Evolutionary conservation across 2,797 vertebrate genomes (phyloP).

Genomic region (Monodelphis domestica): DNA sequence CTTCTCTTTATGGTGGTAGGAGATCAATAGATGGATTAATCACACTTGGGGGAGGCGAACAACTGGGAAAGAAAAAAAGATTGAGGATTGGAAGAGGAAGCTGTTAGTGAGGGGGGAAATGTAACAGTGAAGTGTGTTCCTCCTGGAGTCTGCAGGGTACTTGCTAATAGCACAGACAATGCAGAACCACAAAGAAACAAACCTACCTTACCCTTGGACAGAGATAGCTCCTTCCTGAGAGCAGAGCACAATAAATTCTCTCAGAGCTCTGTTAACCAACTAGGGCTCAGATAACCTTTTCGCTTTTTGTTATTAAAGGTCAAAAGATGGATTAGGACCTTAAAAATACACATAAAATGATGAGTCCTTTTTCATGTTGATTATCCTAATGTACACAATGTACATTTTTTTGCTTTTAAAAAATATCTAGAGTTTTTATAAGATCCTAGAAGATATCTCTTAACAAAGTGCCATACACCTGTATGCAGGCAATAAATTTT

Average conservation of each 20-base stretch:
- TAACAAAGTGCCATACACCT: neutral
- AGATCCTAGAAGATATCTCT: neutral
- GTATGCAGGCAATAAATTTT: neutral
- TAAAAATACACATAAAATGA: slow-evolving; percentile 3
- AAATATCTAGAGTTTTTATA: neutral
- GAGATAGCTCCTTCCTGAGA: slow-evolving; percentile 37
- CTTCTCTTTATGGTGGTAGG: slow-evolving; percentile 73
- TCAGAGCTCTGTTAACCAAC: slow-evolving; percentile 40
- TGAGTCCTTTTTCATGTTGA: slow-evolving; percentile 19
- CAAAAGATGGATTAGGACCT: slow-evolving; percentile 25
- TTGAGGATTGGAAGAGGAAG: slow-evolving; percentile 63
- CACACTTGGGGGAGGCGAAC: slow-evolving; percentile 69
- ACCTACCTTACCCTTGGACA: slow-evolving; percentile 20
- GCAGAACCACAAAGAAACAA: slow-evolving; percentile 53
- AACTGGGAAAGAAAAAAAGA: slow-evolving; percentile 67
- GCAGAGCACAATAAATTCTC: slow-evolving; percentile 39
- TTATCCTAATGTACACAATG: slow-evolving; percentile 16
- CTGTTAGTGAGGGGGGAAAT: slow-evolving; percentile 35
- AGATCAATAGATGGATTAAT: slow-evolving; percentile 78
- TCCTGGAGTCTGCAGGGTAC: slow-evolving; percentile 52
- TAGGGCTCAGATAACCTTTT: slow-evolving; percentile 32
- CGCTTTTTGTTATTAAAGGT: neutral
- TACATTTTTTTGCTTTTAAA: slow-evolving; percentile 4
- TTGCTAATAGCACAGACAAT: neutral
- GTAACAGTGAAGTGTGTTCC: slow-evolving; percentile 25